Conservation (phyloP, 1,140 invertebrate species). For the Brachionus rotundiformis region DNA sequence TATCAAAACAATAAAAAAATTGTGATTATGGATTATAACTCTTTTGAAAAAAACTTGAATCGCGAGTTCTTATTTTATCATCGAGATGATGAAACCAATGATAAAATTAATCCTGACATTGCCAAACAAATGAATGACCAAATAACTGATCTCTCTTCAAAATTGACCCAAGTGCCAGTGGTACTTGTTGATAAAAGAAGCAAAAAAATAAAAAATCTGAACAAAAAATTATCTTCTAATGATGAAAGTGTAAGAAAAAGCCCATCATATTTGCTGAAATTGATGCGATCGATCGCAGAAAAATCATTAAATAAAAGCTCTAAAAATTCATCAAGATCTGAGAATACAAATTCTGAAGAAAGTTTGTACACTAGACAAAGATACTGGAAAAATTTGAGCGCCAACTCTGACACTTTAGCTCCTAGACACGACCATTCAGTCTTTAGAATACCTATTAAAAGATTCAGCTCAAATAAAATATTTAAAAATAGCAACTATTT, state of each 20-base stretch:
- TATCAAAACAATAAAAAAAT: constrained; percentile 10
- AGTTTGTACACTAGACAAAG: not conserved
- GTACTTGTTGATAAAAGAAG: constrained; percentile 15
- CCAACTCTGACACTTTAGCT: not conserved
- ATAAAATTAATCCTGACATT: not conserved
- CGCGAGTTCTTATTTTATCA: constrained; percentile 37
- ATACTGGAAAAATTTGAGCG: not conserved
- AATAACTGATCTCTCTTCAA: not conserved
- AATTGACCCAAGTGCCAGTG: not conserved
- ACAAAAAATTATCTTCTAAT: not conserved
- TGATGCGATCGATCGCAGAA: constrained; percentile 9
- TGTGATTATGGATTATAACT: not conserved
- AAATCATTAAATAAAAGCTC: not conserved
- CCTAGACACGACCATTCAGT: not conserved
- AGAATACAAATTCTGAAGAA: not conserved
- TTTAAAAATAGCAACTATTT: not conserved
- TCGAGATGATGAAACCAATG: not conserved
- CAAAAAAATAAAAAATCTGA: not conserved
- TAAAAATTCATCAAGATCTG: not conserved
- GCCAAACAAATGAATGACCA: constrained; percentile 2
- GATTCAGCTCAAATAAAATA: not conserved
- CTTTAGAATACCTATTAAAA: not conserved
- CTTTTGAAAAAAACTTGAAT: constrained; percentile 13
- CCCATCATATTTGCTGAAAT: constrained; percentile 14
- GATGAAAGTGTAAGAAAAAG: not conserved